phyloP scores from a whole-genome alignment of 2,797 vertebrate species.

The Chrysocyon brachyurus region DNA sequence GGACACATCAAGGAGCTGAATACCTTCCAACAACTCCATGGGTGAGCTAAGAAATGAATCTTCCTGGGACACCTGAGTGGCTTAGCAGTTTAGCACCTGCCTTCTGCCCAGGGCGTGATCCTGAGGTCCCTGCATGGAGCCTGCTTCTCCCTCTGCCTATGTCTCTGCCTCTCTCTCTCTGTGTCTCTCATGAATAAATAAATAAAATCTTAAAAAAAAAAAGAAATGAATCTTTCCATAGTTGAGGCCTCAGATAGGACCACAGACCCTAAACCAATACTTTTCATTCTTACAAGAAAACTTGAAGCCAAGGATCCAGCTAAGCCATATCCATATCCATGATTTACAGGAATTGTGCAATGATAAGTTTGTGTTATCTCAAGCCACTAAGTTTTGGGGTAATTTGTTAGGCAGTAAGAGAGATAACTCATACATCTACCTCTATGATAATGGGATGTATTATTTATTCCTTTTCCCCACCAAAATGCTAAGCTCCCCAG shows the following conservation, averaged over 20 bases:
- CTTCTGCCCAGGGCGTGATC: too few species aligned
- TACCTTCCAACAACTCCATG: neutral
- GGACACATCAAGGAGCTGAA: neutral
- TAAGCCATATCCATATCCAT: neutral
- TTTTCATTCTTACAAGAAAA: neutral
- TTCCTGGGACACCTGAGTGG: too few species aligned
- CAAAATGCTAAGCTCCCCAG: neutral
- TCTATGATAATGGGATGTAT: neutral
- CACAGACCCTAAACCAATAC: neutral
- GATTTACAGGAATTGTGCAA: neutral
- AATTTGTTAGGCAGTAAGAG: neutral
- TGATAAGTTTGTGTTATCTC: neutral
- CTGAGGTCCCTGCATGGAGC: too few species aligned
- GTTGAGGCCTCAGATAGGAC: neutral
- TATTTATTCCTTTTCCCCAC: neutral
- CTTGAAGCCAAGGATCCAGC: neutral
- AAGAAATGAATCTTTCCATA: neutral
- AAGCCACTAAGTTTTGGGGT: neutral
- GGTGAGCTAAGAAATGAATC: neutral
- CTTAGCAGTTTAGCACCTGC: too few species aligned
- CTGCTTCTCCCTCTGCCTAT: too few species aligned
- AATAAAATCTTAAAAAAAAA: too few species aligned
- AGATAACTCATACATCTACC: neutral
- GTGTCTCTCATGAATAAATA: too few species aligned
- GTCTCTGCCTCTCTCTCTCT: too few species aligned